A percentile compares a stretch with the other conserved stretches of the same genome.
Conservation (phyloP, 2,113 vertebrate genomes). For the Cyprinus carpio region DNA sequence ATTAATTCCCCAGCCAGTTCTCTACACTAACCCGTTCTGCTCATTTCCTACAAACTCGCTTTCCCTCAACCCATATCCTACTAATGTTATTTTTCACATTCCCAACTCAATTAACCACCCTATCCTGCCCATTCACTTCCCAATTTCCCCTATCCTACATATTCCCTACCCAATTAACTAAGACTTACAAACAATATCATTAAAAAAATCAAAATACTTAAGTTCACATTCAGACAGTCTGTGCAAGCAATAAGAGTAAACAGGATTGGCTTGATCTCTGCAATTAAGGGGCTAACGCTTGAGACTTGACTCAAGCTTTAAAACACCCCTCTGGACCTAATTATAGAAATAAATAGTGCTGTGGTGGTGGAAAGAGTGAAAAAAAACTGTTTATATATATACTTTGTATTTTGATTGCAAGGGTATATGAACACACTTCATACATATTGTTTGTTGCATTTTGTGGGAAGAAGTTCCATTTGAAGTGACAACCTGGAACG, state of each 20-base stretch:
- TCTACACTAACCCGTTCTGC: neutral
- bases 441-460: neutral
- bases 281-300: neutral
- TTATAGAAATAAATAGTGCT: conserved; percentile 10
- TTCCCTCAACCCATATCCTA: neutral
- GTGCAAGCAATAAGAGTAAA: neutral
- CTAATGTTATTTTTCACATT: neutral
- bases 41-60: neutral
- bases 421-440: neutral
- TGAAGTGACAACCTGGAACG: neutral
- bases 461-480: neutral
- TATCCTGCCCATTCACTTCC: neutral
- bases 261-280: neutral
- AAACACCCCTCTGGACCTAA: conserved; percentile 25
- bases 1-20: neutral
- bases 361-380: neutral
- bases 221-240: neutral
- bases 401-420: neutral
- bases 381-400: neutral
- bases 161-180: neutral
- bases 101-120: neutral
- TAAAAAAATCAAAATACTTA: neutral
- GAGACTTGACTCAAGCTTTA: neutral
- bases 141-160: neutral
- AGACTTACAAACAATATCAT: neutral